Conservation (phyloP, 1,140 invertebrate species). For the Solen grandis region DNA sequence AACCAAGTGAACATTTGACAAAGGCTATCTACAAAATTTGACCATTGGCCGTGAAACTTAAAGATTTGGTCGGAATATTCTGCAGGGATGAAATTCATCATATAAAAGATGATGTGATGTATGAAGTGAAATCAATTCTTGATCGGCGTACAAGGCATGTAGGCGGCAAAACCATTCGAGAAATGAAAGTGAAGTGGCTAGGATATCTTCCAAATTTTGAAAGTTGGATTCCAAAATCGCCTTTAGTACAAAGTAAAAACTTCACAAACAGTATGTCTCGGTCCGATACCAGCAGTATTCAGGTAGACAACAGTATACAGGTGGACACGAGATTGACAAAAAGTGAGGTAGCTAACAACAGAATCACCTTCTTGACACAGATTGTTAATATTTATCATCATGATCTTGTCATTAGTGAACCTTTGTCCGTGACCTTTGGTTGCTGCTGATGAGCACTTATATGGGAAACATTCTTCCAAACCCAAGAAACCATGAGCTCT, state of each 20-base stretch:
- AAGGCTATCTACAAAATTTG: constrained; percentile 28
- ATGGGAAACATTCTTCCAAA: no score
- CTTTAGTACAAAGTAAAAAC: background rate
- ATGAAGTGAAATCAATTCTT: background rate
- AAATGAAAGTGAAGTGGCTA: background rate
- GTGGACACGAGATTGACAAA: background rate
- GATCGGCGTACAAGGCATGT: background rate
- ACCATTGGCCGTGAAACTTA: background rate
- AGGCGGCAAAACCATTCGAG: background rate
- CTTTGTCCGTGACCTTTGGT: no score
- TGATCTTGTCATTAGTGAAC: no score
- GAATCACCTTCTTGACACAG: background rate
- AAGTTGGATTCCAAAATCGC: background rate
- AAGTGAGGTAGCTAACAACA: background rate
- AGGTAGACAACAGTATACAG: background rate
- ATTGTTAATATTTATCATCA: background rate
- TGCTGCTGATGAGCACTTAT: no score
- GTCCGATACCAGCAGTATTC: background rate
- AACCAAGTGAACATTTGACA: constrained; percentile 45
- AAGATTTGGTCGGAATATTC: background rate
- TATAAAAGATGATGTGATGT: background rate
- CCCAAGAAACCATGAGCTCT: no score
- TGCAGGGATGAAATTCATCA: background rate
- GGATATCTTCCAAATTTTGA: background rate
- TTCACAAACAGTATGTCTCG: background rate